Percentiles rank a stretch among this genome's conserved stretches.
These are phyloP conservation scores for Proales similis DNA, from an alignment of 1,140 invertebrate genomes.

Conservation along the genomic window DNA sequence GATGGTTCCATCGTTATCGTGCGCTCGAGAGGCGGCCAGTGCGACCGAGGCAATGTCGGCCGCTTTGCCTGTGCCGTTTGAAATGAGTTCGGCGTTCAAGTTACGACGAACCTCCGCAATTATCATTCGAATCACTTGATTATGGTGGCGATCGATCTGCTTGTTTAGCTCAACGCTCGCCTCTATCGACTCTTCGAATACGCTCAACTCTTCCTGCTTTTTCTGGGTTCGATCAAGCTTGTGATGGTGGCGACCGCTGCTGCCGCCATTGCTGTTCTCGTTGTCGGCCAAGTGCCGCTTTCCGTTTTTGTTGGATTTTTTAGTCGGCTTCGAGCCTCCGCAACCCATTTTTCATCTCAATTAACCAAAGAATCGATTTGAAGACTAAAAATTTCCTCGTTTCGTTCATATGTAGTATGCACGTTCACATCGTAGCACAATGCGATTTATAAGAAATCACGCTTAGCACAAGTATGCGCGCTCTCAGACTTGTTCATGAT, in stretches of 20 bases:
- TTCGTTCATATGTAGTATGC: no score
- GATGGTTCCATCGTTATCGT: conserved; percentile 15
- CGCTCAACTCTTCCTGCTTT: no score
- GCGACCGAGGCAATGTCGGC: conserved; percentile 8
- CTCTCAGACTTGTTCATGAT: no score
- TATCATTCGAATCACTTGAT: conserved; percentile 6
- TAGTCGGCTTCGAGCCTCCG: conserved; percentile 32
- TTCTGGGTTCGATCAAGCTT: no score
- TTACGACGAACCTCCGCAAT: not conserved
- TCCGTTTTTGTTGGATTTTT: not conserved
- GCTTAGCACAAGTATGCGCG: no score
- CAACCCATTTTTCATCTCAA: conserved; percentile 38
- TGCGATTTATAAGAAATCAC: no score
- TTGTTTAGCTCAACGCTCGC: not conserved
- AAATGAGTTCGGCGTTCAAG: conserved; percentile 20
- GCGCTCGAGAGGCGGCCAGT: not conserved
- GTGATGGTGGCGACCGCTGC: not conserved
- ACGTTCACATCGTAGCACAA: no score
- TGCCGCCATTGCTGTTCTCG: not conserved
- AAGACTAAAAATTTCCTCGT: no score
- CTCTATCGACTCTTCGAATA: not conserved
- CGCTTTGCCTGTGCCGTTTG: not conserved
- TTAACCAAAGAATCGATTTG: not conserved
- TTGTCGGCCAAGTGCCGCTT: not conserved
- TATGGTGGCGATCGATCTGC: not conserved